A percentile compares a stretch with the other conserved stretches of the same genome.
Conservation (phyloP, 2,797 vertebrate genomes). For the Otolemur crassicaudatus region DNA sequence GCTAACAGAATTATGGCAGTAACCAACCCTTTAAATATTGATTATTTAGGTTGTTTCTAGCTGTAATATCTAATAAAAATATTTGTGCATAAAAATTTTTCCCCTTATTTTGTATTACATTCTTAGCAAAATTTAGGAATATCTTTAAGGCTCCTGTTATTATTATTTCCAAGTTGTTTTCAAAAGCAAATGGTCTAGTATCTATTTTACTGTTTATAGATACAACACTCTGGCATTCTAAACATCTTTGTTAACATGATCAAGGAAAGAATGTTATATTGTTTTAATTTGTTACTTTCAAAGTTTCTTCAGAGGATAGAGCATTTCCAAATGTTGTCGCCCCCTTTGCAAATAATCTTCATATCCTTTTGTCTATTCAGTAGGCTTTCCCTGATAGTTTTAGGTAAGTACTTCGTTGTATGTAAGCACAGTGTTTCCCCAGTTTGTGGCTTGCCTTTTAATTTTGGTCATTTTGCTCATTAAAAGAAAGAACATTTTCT, state of each 20-base stretch:
- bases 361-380: not conserved
- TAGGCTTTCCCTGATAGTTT: slow-evolving; percentile 23
- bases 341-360: not conserved
- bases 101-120: slow-evolving; percentile 1
- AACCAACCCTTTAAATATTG: not conserved
- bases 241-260: slow-evolving; percentile 16
- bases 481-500: slow-evolving; percentile 38
- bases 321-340: not conserved
- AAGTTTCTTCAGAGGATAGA: not conserved
- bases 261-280: not conserved
- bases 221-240: not conserved
- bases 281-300: slow-evolving; percentile 42
- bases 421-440: not conserved
- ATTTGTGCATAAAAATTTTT: not conserved
- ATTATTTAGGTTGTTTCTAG: slow-evolving; percentile 2
- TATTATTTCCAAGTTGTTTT: slow-evolving; percentile 39
- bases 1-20: not conserved
- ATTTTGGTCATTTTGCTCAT: slow-evolving; percentile 55
- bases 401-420: not conserved
- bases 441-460: slow-evolving; percentile 44
- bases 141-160: slow-evolving; percentile 13
- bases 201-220: not conserved
- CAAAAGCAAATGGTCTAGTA: slow-evolving; percentile 21
- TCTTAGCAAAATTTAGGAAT: not conserved
- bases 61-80: slow-evolving; percentile 17